Percentiles rank a stretch among this genome's conserved stretches.
Evolutionary conservation across 1,140 invertebrate genomes (phyloP).

Genomic region (Arctopsyche grandis): DNA sequence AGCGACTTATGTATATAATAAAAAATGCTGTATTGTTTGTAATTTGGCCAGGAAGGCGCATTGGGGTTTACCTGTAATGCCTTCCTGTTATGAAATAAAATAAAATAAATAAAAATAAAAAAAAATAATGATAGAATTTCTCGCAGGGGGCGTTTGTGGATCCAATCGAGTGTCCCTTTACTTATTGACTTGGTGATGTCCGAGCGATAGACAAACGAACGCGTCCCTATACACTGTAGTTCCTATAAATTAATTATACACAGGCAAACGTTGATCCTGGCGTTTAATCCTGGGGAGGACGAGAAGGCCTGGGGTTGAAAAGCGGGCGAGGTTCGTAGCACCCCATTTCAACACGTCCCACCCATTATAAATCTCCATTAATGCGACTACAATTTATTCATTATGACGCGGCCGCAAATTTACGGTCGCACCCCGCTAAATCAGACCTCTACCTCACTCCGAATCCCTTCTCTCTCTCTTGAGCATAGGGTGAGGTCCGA

Average conservation of each 20-base stretch:
- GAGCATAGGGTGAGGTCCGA: not conserved
- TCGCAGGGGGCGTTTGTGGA: no score
- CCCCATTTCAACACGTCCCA: not conserved
- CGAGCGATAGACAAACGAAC: no score
- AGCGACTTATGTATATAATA: no score
- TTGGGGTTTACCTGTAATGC: no score
- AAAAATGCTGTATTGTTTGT: no score
- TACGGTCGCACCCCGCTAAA: constrained; percentile 9
- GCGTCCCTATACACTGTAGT: not conserved
- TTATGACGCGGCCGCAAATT: constrained; percentile 22
- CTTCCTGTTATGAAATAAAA: no score
- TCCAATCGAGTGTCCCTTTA: no score
- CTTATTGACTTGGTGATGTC: no score
- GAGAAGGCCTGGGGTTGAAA: not conserved
- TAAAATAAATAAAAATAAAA: no score
- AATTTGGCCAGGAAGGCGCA: no score
- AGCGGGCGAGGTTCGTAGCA: not conserved
- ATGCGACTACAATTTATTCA: constrained; percentile 26
- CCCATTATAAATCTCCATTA: constrained; percentile 29
- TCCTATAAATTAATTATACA: constrained; percentile 4
- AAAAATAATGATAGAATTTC: no score
- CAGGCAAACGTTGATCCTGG: not conserved
- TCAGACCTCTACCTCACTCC: not conserved
- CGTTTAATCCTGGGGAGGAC: not conserved
- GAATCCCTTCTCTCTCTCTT: not conserved